Percentiles rank a stretch among this genome's conserved stretches.
Conservation (phyloP, 2,888 invertebrate species). For the Podotricha telesiphe region DNA sequence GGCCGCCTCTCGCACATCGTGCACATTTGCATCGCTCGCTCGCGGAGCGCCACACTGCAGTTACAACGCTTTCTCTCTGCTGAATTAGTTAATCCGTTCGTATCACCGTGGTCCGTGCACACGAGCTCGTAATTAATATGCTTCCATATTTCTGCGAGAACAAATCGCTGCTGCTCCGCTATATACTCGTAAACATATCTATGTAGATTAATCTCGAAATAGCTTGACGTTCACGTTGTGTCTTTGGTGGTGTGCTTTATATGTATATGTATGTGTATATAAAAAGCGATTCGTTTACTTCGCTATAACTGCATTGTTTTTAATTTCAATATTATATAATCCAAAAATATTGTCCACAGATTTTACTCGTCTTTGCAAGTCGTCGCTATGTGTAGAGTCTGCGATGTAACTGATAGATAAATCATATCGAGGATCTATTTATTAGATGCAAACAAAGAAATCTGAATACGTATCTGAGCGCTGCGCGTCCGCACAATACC, state of each 20-base stretch:
- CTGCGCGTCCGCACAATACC: conserved; percentile 46
- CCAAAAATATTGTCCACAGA: neutral
- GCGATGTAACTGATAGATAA: conserved; percentile 38
- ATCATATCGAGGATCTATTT: conserved; percentile 47
- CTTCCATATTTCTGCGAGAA: conserved; percentile 17
- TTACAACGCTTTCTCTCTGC: conserved; percentile 40
- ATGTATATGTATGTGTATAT: neutral
- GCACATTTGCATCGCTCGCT: conserved; percentile 36
- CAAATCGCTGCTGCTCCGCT: conserved; percentile 4
- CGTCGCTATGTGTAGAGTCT: conserved; percentile 15
- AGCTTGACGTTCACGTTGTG: conserved; percentile 5
- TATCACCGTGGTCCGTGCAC: conserved; percentile 25
- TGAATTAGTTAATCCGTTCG: conserved; percentile 42
- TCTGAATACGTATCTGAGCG: conserved; percentile 48
- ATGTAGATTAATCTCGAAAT: conserved; percentile 21
- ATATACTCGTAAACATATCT: conserved; percentile 12
- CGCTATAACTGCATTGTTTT: neutral
- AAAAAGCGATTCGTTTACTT: neutral
- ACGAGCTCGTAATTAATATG: conserved; percentile 26
- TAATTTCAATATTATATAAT: conserved; percentile 18
- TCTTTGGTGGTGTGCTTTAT: neutral
- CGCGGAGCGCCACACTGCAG: conserved; percentile 15
- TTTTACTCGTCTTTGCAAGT: conserved; percentile 11
- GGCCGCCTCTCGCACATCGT: conserved; percentile 40
- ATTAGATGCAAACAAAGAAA: conserved; percentile 52